Conservation (phyloP, 2,113 vertebrate genomes). For the Pomatorhinus ruficollis region DNA sequence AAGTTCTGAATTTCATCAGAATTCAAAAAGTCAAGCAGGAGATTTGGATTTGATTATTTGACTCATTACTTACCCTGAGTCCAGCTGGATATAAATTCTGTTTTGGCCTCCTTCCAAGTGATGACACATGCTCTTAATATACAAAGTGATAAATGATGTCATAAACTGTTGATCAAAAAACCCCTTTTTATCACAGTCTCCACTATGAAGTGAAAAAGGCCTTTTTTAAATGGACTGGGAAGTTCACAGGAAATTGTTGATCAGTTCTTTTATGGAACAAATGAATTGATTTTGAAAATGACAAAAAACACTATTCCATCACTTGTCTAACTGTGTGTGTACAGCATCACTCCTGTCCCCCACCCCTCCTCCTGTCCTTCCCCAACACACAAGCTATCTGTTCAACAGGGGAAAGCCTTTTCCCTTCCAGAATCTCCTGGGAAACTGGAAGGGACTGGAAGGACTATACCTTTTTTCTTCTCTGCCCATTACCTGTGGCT, state of each 20-base stretch:
- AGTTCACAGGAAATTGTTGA: neutral
- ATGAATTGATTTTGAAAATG: neutral
- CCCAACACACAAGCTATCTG: neutral
- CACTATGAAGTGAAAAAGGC: neutral
- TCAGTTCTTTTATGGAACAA: neutral
- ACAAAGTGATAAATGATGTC: neutral
- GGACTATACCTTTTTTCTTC: neutral
- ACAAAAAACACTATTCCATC: neutral
- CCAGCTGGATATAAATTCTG: slow-evolving; percentile 8
- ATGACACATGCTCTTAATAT: neutral
- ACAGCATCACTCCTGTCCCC: accelerated
- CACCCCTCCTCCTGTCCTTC: neutral
- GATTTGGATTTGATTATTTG: neutral
- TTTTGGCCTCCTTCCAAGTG: neutral
- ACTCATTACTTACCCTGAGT: neutral
- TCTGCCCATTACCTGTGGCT: neutral
- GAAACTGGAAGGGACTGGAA: neutral
- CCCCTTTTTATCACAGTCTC: neutral
- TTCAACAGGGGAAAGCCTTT: neutral
- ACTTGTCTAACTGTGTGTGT: neutral
- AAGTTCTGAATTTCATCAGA: slow-evolving; percentile 12
- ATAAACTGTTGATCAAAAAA: neutral
- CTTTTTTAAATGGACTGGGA: neutral
- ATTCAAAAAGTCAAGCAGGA: neutral
- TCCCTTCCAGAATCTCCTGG: neutral